Base-by-base conservation (phyloP, 2,113 vertebrate genomes). In the Illadopsis cleaveri region DNA sequence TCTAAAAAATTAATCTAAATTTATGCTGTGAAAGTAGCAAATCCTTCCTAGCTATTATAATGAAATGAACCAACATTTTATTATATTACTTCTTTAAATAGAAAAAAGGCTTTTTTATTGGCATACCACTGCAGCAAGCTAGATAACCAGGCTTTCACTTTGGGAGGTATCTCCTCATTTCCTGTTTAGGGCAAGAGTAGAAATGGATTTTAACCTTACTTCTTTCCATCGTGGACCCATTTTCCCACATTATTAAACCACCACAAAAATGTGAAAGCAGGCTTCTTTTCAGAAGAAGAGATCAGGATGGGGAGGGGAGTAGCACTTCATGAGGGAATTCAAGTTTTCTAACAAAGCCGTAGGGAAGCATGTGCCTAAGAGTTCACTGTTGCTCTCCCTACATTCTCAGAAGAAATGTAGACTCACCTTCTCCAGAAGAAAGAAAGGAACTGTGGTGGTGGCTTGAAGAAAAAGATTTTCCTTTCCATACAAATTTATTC, bases 1-100 rank as follows among this genome's bases (percentile, higher is more conserved):
- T 96, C 88, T 97, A 76, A 92, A 96, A 96, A 96, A 96, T 95
- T 96, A 96, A 97, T 94, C 96, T 97, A 96, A 96, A 96, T 95
- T 97, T 95, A 97, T 97, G 89, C 92, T 94, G 75, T 88, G 80
- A 97, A 97, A 86, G 68, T 96, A 90, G 82, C 92, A 95, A 97
- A 97, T 96, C 79, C 88, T 97, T 96, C 96, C 81, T 86, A 94
- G 91, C 93, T 93, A 91, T 93, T 96, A 96, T 93, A 97, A 94
- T 95, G 78, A 96, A 95, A 95, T 88, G 86, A 97, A 85, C 90
- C 80, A 96, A 89, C 87, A 66, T 94, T 95, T 95, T 93, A 94
- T 95, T 91, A 92, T 95, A 97, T 97, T 97, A 97, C 89, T 96
- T 91, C 69, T 94, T 97, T 90, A 94, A 95, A 93, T 66, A 97